Conservation (phyloP, 2,113 vertebrate genomes). For the Zosterops hypoxanthus region DNA sequence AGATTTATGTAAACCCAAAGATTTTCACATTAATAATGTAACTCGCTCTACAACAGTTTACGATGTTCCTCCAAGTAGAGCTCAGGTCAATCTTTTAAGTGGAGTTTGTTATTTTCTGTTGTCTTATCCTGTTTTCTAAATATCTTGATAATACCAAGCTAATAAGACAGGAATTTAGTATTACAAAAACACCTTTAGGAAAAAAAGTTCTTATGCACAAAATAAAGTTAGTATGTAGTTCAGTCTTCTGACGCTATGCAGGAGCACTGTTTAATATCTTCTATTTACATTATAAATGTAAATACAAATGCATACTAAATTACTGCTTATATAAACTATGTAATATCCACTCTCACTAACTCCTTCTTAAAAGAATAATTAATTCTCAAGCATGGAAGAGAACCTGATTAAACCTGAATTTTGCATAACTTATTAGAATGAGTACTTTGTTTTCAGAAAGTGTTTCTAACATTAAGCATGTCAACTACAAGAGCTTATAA, state of each 20-base stretch:
- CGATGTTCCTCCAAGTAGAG: neutral
- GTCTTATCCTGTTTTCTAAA: neutral
- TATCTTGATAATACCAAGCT: neutral
- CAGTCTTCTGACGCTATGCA: neutral
- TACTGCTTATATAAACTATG: constrained; percentile 45
- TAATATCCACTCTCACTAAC: constrained; percentile 16
- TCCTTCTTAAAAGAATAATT: constrained; percentile 39
- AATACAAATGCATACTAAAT: constrained; percentile 42
- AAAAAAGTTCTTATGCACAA: neutral
- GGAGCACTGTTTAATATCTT: neutral
- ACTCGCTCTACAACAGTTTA: neutral
- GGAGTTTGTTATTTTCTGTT: neutral
- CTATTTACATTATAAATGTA: constrained; percentile 15
- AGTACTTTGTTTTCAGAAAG: constrained; percentile 27
- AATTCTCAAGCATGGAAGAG: constrained; percentile 11
- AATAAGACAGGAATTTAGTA: neutral
- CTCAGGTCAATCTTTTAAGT: neutral
- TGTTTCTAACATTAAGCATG: neutral
- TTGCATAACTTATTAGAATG: constrained; percentile 25
- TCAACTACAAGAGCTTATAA: neutral
- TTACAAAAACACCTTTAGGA: neutral
- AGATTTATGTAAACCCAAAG: neutral
- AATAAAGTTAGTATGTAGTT: neutral
- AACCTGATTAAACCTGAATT: constrained; percentile 43
- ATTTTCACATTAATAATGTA: neutral